A percentile compares a stretch with the other conserved stretches of the same genome.
phyloP scores from a whole-genome alignment of 2,888 invertebrate genomes.

The Arctia plantaginis region DNA sequence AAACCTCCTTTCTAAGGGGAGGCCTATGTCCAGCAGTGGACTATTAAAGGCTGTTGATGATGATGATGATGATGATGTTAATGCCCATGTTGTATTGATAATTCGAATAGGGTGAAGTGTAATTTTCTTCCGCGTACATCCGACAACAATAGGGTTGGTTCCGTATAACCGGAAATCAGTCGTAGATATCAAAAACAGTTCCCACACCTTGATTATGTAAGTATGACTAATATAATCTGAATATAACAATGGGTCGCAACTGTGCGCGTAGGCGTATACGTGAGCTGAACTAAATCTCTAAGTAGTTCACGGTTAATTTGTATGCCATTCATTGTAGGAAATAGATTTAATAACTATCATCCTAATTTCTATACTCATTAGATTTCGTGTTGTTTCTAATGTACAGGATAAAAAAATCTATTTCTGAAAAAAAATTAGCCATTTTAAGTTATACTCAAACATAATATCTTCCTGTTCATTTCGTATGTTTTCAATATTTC shows the following conservation, averaged over 20 bases:
- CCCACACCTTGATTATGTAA: slow-evolving; percentile 30
- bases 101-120: background rate
- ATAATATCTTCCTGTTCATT: too few species aligned
- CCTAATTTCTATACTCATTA: background rate
- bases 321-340: slow-evolving; percentile 14
- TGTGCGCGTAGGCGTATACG: slow-evolving; percentile 35
- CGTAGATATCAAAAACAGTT: slow-evolving; percentile 17
- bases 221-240: slow-evolving; percentile 29
- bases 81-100: too few species aligned
- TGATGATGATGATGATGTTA: too few species aligned
- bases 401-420: too few species aligned
- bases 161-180: slow-evolving; percentile 16
- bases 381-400: background rate
- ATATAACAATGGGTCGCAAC: slow-evolving; percentile 38
- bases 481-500: too few species aligned
- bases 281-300: slow-evolving; percentile 36
- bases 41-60: too few species aligned
- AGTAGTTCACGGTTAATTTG: slow-evolving; percentile 48
- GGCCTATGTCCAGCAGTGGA: too few species aligned
- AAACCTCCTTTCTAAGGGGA: too few species aligned
- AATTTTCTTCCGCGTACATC: background rate
- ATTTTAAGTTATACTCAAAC: too few species aligned
- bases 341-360: slow-evolving; percentile 4
- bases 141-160: background rate
- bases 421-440: too few species aligned